Percentiles rank a stretch among this genome's conserved stretches.
Evolutionary conservation across 1,140 invertebrate species (phyloP).

Genomic region (Drosophila kikkawai): DNA sequence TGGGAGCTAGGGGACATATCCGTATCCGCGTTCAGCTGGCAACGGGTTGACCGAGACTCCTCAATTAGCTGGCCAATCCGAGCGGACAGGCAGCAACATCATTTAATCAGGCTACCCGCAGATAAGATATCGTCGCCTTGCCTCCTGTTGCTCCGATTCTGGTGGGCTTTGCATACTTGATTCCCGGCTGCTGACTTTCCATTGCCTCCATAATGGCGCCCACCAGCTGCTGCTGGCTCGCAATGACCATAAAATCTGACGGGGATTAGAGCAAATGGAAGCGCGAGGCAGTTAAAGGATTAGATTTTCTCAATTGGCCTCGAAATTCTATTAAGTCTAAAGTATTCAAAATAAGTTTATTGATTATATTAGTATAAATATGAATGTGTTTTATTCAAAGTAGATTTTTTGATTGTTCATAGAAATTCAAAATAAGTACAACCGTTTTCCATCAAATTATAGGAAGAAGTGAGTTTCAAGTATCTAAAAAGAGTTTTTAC

Average conservation of each 20-base stretch:
- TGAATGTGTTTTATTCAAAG: neutral
- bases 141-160: constrained; percentile 1
- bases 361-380: neutral
- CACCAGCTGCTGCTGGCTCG: constrained; percentile 20
- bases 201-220: constrained; percentile 20
- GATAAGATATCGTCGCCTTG: constrained; percentile 58
- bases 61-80: constrained; percentile 70
- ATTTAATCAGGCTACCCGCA: constrained; percentile 53
- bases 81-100: constrained; percentile 57
- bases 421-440: neutral
- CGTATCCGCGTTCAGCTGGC: constrained; percentile 9
- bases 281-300: neutral
- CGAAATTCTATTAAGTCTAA: neutral
- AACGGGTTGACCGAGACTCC: constrained; percentile 42
- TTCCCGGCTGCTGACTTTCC: constrained; percentile 16
- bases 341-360: neutral
- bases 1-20: constrained; percentile 17
- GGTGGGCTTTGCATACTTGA: constrained; percentile 39
- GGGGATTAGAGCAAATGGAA: constrained; percentile 15
- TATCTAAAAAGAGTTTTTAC: neutral
- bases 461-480: neutral
- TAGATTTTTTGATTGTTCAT: neutral
- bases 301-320: neutral
- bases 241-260: constrained; percentile 22
- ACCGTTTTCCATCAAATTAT: neutral